Base-by-base conservation (phyloP, 1,140 invertebrate genomes). In the Elysia chlorotica region DNA sequence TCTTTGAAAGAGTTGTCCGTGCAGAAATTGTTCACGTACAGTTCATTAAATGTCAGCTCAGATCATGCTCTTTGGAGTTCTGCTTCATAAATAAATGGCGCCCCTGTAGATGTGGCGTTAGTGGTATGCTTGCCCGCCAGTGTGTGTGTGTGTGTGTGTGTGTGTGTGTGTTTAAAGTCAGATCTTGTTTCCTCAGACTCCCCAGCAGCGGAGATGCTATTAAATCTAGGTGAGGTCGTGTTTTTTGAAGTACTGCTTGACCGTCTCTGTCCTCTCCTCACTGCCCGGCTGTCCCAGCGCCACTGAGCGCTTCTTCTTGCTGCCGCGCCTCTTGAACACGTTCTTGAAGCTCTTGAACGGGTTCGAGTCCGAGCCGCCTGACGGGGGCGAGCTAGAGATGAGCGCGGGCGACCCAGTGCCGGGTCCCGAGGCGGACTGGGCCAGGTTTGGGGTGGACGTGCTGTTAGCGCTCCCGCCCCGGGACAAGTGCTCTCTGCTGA, bases 321-420 rank as follows among this genome's bases (percentile, higher is more conserved):
- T 81, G 63, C 79, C 79, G 41, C 76, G 75, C 21, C 80, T 71
- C 65, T 77, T 76, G 48, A 81, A 74, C 28, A 80, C 79, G 25
- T 79, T 80, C 68, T 80, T 81, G 48, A 81, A 67, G 35, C 69
- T 78, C 71, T 81, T 80, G 66, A 81, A 81, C 36, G 78, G 80
- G 72, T 79, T 80, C 23, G 78, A 80, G 28, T 78, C 77, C 1
- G 73, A 74, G 23, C 35, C 31, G 21, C 68, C 36, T 31, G 71
- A 37, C 17, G 66, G 35, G n/a, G 35, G 28, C 28, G 28, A 30
- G n/a, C 31, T 57, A 57, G 23, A 62, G 28, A 59, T n/a, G 33
- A 65, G 69, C 37, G 41, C 53, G 33, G 36, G 63, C 19, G 5
- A 70, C 25, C 4, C 31, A 31, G 17, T 57, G 38, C 28, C 31